phyloP scores from a whole-genome alignment of 2,797 vertebrate genomes.

The Chelon auratus region DNA sequence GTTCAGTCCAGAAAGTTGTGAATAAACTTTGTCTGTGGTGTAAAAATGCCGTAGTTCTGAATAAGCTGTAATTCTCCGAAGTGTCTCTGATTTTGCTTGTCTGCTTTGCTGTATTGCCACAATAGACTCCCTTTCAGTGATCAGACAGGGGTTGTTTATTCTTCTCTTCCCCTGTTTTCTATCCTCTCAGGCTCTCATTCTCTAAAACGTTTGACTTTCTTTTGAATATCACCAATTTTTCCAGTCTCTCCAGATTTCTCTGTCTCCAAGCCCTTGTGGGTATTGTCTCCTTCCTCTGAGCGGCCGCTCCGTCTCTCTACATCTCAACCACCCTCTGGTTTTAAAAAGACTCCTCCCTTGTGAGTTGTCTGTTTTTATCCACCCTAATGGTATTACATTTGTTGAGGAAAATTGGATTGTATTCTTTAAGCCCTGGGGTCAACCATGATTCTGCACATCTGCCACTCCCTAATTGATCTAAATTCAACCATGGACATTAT shows the following conservation, averaged over 20 bases:
- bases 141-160: conserved; percentile 22
- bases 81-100: neutral
- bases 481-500: conserved; percentile 89
- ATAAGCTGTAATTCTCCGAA: conserved; percentile 3
- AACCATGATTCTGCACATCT: conserved; percentile 83
- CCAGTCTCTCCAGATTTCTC: conserved; percentile 18
- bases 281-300: conserved; percentile 44
- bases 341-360: conserved; percentile 87
- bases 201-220: conserved; percentile 27
- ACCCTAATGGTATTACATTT: conserved; percentile 91
- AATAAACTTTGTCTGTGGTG: conserved; percentile 15
- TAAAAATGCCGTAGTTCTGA: conserved; percentile 3
- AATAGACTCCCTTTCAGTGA: conserved; percentile 11
- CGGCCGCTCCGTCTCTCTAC: conserved; percentile 25
- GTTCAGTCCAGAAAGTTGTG: conserved; percentile 17
- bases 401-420: conserved; percentile 92
- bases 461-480: conserved; percentile 87
- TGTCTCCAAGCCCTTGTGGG: conserved; percentile 20
- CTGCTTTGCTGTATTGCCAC: conserved; percentile 32
- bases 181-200: conserved; percentile 35
- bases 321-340: conserved; percentile 58
- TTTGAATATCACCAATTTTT: conserved; percentile 15
- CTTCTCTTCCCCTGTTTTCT: conserved; percentile 22
- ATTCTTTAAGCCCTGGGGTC: conserved; percentile 85
- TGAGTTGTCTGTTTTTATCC: conserved; percentile 76